Evolutionary conservation across 2,113 vertebrate species (phyloP).

Genomic region (rabbit (Oryctolagus cuniculus)): mOryCun1.1 NC_091441.1:5651001-5651500

Average conservation of each 20-base stretch:
- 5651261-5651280: not conserved
- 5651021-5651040: no score
- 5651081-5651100: no score
- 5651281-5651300: not conserved
- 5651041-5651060: no score
- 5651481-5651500: not conserved
- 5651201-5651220: not conserved
- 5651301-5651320: not conserved
- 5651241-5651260: not conserved
- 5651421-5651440: not conserved
- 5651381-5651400: not conserved
- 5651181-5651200: not conserved
- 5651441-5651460: not conserved
- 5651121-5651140: no score
- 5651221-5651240: not conserved
- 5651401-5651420: no score
- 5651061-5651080: no score
- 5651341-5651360: fast-evolving
- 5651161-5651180: no score
- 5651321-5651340: not conserved
- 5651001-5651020: no score
- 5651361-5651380: not conserved
- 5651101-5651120: no score
- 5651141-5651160: no score
- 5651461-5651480: not conserved